These are phyloP conservation scores for Turritopsis rubra DNA, from an alignment of 30 jellyfish, hydroid and myxozoan genomes.

Conservation along the genomic window DNA sequence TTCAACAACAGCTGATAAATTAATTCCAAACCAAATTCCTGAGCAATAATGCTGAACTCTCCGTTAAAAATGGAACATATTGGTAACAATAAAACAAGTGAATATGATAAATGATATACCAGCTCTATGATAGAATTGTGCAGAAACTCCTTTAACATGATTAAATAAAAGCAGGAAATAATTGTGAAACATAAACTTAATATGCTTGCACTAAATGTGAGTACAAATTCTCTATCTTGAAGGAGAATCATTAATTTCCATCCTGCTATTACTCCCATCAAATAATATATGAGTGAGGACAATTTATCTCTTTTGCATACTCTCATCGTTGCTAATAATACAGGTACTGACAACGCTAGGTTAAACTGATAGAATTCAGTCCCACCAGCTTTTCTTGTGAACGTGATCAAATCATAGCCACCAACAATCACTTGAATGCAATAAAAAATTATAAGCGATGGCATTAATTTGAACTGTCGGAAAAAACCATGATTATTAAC, in stretches of 20 bases:
- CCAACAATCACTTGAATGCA: neutral
- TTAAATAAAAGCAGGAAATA: slow-evolving; percentile 1
- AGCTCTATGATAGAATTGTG: neutral
- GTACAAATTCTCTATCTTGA: slow-evolving; percentile 14
- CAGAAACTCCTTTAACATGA: slow-evolving; percentile 1
- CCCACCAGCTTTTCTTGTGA: slow-evolving; percentile 28
- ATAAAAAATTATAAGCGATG: neutral
- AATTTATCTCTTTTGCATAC: neutral
- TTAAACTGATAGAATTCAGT: slow-evolving; percentile 25
- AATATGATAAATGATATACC: neutral
- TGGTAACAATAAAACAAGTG: slow-evolving; percentile 15
- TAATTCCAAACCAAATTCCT: neutral
- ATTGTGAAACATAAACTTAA: neutral
- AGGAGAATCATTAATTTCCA: slow-evolving; percentile 17
- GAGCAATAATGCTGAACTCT: neutral
- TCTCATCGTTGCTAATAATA: neutral
- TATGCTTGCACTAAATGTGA: slow-evolving; percentile 13
- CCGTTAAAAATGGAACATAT: neutral
- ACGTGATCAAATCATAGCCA: slow-evolving; percentile 21
- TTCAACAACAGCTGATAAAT: neutral
- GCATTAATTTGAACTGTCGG: neutral
- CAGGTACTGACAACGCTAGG: slow-evolving; percentile 15
- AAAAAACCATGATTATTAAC: neutral
- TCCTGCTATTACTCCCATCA: neutral
- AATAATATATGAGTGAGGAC: slow-evolving; percentile 1